Evolutionary conservation across 2,797 vertebrate species (phyloP).

Genomic region (Coilia nasus): DNA sequence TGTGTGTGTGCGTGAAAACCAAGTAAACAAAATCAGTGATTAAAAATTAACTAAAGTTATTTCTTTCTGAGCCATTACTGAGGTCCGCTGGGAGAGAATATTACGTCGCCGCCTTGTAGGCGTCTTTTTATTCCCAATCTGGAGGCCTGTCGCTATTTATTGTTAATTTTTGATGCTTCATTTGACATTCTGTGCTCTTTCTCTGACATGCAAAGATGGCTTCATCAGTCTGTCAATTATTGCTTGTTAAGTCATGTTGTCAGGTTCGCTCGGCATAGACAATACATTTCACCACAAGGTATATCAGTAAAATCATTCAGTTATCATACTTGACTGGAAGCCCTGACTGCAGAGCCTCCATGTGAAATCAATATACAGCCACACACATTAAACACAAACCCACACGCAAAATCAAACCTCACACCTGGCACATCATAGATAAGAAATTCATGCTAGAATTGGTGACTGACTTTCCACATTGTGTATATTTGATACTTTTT

Average conservation of each 20-base stretch:
- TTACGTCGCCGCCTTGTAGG: constrained; percentile 78
- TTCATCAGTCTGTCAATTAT: constrained; percentile 73
- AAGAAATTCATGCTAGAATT: neutral
- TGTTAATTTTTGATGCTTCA: constrained; percentile 78
- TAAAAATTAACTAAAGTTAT: constrained; percentile 84
- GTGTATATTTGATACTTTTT: constrained; percentile 13
- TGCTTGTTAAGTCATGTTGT: constrained; percentile 64
- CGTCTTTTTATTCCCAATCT: constrained; percentile 82
- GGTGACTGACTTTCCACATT: constrained; percentile 14
- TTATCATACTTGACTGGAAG: constrained; percentile 54
- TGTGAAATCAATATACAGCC: constrained; percentile 66
- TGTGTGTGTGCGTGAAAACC: constrained; percentile 72
- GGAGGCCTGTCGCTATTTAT: constrained; percentile 82
- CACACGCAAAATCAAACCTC: constrained; percentile 20
- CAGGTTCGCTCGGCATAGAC: constrained; percentile 62
- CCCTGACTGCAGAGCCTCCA: constrained; percentile 45
- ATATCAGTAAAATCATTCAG: constrained; percentile 54
- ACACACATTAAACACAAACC: constrained; percentile 48
- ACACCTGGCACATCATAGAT: neutral
- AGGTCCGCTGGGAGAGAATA: constrained; percentile 76
- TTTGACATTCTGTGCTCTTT: constrained; percentile 78
- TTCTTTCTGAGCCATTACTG: constrained; percentile 76
- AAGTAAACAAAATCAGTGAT: constrained; percentile 81
- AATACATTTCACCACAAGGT: constrained; percentile 51
- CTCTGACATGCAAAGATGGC: constrained; percentile 71